Base-by-base conservation (phyloP, 1,140 invertebrate genomes). In the Brachionus angularis region DNA sequence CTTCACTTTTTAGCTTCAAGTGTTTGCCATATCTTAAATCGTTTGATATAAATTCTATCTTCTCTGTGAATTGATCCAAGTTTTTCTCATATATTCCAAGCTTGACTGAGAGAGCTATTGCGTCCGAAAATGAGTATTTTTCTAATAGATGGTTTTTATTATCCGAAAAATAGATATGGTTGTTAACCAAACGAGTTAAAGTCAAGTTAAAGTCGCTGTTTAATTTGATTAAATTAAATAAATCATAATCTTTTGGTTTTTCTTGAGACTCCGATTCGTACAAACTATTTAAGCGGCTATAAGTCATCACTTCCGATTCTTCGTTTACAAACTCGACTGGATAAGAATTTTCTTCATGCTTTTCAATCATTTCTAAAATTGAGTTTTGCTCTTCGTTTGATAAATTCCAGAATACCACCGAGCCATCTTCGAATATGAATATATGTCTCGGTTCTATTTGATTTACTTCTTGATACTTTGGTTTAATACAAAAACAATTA, bases 391-490 rank as follows among this genome's bases (percentile, higher is more conserved):
- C 93, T 52, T 89, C 76, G 72, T 92, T 88, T 25, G 87, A 85
- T 72, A 93, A 86, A 82, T 96, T 96, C 93, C 93, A 97, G 79
- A 95, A 88, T 0, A 96, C 89, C 14, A 91, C 86, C 21, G 88
- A 87, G 8, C 91, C 91, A 82, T 95, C 90, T 49, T 89, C 85
- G 71, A 73, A 78, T 75, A 72, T 67, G 72, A 73, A 75, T 74
- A 62, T 61, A 23, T 53, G 49, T 34, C 50, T 42, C 23, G 27
- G 21, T 25, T 71, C 50, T 12, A 44, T 61, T 31, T 55, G 16
- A 21, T 47, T 70, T n/a, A 29, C n/a, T 29, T 36, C 25, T 23
- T 52, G 16, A 16, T 36, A 52, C 12, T 70, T 70, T 50, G 46
- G 42, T 25, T 42, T 39, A 16, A 70, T 70, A 14, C 42, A 53